Evolutionary conservation across 1,140 invertebrate genomes (phyloP).

Genomic region (Drosophila melanica): DNA sequence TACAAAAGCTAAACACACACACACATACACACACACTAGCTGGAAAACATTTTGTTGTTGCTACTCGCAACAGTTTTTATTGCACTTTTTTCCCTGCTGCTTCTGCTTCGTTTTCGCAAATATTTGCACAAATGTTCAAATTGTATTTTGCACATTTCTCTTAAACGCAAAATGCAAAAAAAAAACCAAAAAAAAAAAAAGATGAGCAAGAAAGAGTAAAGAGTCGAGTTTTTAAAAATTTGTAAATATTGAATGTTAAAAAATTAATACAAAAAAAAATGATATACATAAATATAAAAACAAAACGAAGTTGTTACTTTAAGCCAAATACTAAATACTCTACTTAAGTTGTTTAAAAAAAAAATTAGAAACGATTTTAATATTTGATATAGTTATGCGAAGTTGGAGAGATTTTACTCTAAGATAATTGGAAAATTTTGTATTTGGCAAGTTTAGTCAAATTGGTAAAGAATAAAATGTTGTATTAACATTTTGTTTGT

Average conservation of each 20-base stretch:
- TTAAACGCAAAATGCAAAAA: conserved; percentile 12
- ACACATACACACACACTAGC: conserved; percentile 7
- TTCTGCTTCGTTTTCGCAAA: conserved; percentile 40
- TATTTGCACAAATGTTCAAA: conserved; percentile 69
- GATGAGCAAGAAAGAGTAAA: conserved; percentile 2
- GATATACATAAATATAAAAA: neutral
- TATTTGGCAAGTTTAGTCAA: too few relatives aligned
- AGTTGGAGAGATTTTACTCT: too few relatives aligned
- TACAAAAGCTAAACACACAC: conserved; percentile 12
- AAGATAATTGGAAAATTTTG: too few relatives aligned
- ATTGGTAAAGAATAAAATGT: too few relatives aligned
- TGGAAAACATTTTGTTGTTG: conserved; percentile 19
- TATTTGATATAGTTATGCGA: too few relatives aligned
- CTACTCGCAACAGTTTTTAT: conserved; percentile 23
- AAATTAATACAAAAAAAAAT: conserved; percentile 2
- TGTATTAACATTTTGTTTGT: too few relatives aligned
- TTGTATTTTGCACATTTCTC: conserved; percentile 25
- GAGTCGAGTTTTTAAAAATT: conserved; percentile 50
- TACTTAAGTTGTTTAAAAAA: too few relatives aligned
- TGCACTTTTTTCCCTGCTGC: conserved; percentile 28
- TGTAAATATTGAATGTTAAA: conserved; percentile 51
- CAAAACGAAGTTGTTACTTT: too few relatives aligned
- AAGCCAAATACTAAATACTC: too few relatives aligned
- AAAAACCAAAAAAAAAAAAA: neutral
- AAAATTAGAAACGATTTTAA: too few relatives aligned